These are phyloP conservation scores for Caenorhabditis japonica DNA, from an alignment of 2,888 invertebrate genomes.

Conservation along the genomic window DNA sequence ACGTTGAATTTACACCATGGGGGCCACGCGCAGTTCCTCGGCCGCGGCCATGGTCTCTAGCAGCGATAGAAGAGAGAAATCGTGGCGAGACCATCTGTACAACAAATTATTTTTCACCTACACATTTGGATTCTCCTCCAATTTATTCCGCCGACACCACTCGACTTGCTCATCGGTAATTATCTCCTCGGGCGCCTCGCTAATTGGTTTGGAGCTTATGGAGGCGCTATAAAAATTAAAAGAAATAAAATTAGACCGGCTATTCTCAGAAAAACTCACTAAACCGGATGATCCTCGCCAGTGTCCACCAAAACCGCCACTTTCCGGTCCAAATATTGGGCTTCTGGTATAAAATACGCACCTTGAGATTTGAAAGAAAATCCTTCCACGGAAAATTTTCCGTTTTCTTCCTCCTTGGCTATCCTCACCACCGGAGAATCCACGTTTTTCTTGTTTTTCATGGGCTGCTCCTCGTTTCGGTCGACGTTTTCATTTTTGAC, in stretches of 20 bases:
- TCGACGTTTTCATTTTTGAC: conserved; percentile 4
- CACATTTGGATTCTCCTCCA: not conserved
- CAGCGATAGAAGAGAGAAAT: no score
- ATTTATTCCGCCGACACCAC: conserved; percentile 27
- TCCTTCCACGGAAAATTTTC: conserved; percentile 11
- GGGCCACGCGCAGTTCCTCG: no score
- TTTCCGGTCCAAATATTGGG: conserved; percentile 8
- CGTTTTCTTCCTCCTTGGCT: conserved; percentile 4
- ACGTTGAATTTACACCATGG: no score
- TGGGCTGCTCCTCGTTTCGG: not conserved
- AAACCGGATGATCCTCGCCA: conserved; percentile 20
- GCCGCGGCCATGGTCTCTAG: no score
- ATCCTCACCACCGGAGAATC: not conserved
- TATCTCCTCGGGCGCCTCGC: conserved; percentile 3
- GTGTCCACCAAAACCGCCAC: conserved; percentile 36
- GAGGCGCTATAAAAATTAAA: conserved; percentile 14
- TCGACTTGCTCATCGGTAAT: conserved; percentile 26
- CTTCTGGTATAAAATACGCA: conserved; percentile 9
- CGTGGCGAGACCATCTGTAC: no score
- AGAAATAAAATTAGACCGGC: not conserved
- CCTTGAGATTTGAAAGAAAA: conserved; percentile 14
- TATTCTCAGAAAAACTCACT: conserved; percentile 25
- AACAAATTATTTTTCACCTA: no score
- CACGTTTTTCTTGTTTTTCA: conserved; percentile 4
- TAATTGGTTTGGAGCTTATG: conserved; percentile 4